A percentile compares a stretch with the other conserved stretches of the same genome.
Conservation (phyloP, 1,140 invertebrate species). For the Hyles euphorbiae region DNA sequence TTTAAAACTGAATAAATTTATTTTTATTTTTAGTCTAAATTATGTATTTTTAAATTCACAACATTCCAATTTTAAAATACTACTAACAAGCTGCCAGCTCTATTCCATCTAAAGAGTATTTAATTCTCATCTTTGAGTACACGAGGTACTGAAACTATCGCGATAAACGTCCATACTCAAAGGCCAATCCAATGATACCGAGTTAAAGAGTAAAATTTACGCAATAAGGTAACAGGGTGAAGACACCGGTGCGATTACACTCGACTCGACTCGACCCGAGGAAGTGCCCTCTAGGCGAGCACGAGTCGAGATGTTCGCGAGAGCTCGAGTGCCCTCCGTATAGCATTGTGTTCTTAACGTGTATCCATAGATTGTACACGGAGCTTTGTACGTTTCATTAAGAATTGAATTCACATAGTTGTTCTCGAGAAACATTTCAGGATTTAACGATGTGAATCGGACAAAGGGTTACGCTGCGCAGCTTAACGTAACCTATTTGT, state of each 20-base stretch:
- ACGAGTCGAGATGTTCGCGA: conserved; percentile 7
- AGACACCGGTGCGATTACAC: conserved; percentile 14
- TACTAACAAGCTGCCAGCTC: too few species aligned
- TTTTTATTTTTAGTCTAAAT: too few species aligned
- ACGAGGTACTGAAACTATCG: too few species aligned
- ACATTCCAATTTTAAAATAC: too few species aligned
- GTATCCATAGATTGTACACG: conserved; percentile 1
- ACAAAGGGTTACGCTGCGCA: too few species aligned
- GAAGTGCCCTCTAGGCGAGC: conserved; percentile 15
- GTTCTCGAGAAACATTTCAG: not conserved
- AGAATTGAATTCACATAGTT: not conserved
- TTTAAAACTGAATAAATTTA: too few species aligned
- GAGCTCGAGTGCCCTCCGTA: conserved; percentile 5
- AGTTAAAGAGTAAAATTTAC: conserved; percentile 3
- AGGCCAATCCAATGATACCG: not conserved
- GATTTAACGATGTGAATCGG: not conserved
- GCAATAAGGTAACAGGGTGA: conserved; percentile 16
- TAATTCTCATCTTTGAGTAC: too few species aligned
- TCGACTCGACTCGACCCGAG: conserved; percentile 9
- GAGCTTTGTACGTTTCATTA: not conserved
- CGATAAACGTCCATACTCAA: not conserved
- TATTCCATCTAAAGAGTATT: too few species aligned
- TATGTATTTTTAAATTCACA: too few species aligned
- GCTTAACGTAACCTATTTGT: too few species aligned
- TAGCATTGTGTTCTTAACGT: conserved; percentile 11